phyloP scores from a whole-genome alignment of 2,888 invertebrate genomes.

The Gibbula magus region DNA sequence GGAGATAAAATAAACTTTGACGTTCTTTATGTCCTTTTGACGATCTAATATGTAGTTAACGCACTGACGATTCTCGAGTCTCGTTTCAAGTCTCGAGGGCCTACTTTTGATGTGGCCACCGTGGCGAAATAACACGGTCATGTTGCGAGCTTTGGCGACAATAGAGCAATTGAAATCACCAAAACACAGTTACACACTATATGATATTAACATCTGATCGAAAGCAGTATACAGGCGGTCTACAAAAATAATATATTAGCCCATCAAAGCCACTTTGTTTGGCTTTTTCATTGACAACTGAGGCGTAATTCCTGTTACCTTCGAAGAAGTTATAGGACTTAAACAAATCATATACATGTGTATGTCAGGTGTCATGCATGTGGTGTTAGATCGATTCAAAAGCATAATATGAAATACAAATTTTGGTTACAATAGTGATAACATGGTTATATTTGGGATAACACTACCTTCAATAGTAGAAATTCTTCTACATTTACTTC shows the following conservation, averaged over 20 bases:
- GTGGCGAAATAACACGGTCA: background rate
- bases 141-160: background rate
- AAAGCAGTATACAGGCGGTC: background rate
- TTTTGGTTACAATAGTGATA: too few species aligned
- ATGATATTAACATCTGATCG: background rate
- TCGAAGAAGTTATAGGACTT: too few species aligned
- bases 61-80: background rate
- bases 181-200: background rate
- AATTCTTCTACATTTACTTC: too few species aligned
- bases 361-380: too few species aligned
- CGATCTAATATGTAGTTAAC: slow-evolving; percentile 1
- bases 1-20: slow-evolving; percentile 1
- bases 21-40: background rate
- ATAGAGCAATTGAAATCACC: background rate
- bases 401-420: too few species aligned
- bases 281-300: background rate
- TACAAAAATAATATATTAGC: background rate
- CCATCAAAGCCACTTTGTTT: background rate
- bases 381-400: too few species aligned
- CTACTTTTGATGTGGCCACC: background rate
- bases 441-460: too few species aligned
- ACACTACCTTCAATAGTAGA: too few species aligned
- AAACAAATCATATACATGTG: too few species aligned
- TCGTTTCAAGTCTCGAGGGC: background rate
- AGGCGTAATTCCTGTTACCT: too few species aligned